Evolutionary conservation across 2,888 invertebrate genomes (phyloP).

Genomic region (Leistus spinibarbis): DNA sequence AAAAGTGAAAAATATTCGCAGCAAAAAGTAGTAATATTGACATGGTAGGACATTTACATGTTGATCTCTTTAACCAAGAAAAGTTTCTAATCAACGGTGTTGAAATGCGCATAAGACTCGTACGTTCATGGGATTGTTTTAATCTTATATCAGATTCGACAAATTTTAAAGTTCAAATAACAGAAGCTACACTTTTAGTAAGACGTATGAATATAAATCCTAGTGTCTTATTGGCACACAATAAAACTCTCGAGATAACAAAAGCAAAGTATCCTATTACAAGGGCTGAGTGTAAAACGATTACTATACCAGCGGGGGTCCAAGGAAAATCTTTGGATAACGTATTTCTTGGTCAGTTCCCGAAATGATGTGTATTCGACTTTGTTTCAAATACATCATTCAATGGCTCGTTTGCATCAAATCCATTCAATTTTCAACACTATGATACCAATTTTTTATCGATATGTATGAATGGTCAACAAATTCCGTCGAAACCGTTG

Average conservation of each 20-base stretch:
- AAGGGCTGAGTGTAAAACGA: conserved; percentile 43
- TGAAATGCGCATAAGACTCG: not conserved
- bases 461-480: no score
- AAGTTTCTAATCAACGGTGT: not conserved
- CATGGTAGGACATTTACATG: not conserved
- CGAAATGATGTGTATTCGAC: no score
- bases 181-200: conserved; percentile 43
- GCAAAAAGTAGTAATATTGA: not conserved
- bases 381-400: no score
- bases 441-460: no score
- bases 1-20: not conserved
- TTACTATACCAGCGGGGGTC: no score
- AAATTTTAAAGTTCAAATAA: conserved; percentile 40
- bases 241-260: no score
- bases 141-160: not conserved
- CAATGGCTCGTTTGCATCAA: no score
- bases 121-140: conserved; percentile 1
- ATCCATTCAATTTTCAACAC: no score
- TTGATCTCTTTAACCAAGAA: not conserved
- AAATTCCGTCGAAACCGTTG: no score
- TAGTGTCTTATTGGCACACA: no score
- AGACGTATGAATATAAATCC: conserved; percentile 44
- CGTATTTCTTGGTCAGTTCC: conserved; percentile 45
- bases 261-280: conserved; percentile 45
- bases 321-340: conserved; percentile 47